Evolutionary conservation across 2,888 invertebrate genomes (phyloP).

Genomic region (Crematogaster levior): DNA sequence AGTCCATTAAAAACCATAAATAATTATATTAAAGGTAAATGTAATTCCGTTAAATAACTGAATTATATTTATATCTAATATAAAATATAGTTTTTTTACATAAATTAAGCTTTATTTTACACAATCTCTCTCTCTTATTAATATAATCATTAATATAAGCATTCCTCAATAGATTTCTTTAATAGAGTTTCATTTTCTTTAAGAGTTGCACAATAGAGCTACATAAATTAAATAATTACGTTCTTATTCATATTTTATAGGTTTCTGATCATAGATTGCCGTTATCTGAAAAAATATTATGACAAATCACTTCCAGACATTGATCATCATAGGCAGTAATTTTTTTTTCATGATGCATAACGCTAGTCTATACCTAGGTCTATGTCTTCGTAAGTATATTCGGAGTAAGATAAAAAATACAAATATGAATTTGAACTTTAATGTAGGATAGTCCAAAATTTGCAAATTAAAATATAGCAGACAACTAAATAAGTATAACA

Average conservation of each 20-base stretch:
- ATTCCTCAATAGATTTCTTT: too few relatives aligned
- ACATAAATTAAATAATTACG: slow-evolving; percentile 1
- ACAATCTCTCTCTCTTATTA: not conserved
- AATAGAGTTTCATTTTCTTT: too few relatives aligned
- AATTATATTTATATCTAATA: not conserved
- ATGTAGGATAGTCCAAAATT: not conserved
- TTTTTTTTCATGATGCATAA: not conserved
- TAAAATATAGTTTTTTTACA: not conserved
- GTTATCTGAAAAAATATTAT: slow-evolving; percentile 85
- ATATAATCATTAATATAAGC: not conserved
- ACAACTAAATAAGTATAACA: too few relatives aligned
- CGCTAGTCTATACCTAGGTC: not conserved
- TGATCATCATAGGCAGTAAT: slow-evolving; percentile 60
- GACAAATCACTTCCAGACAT: slow-evolving; percentile 71
- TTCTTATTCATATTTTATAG: slow-evolving; percentile 85
- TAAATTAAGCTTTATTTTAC: not conserved
- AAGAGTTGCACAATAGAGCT: too few relatives aligned
- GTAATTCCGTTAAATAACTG: not conserved
- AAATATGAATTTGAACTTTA: not conserved
- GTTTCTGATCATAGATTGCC: slow-evolving; percentile 90
- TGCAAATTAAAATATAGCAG: not conserved
- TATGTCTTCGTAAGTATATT: not conserved
- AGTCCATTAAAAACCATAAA: too few relatives aligned
- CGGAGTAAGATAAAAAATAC: not conserved
- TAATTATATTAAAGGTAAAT: not conserved